These are phyloP conservation scores for Aphodius sticticus DNA, from an alignment of 2,888 invertebrate species.

Conservation along the genomic window DNA sequence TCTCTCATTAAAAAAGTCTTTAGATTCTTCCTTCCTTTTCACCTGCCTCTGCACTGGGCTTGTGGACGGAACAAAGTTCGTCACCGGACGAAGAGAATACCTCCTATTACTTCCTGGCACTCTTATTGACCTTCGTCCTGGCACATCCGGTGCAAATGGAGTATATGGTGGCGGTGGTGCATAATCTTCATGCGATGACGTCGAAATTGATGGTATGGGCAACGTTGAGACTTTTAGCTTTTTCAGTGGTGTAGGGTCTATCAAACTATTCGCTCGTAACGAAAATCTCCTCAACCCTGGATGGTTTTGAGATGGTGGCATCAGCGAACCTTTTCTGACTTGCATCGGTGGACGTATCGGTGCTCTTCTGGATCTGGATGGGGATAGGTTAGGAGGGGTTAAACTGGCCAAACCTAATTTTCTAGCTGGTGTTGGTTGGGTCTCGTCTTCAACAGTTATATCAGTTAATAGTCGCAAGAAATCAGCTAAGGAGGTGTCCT, in stretches of 20 bases:
- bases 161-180: slow-evolving; percentile 60
- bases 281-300: slow-evolving; percentile 53
- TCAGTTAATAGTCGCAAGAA: slow-evolving; percentile 79
- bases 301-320: slow-evolving; percentile 33
- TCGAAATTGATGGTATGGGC: slow-evolving; percentile 10
- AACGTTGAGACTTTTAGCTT: slow-evolving; percentile 15
- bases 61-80: slow-evolving; percentile 49
- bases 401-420: slow-evolving; percentile 65
- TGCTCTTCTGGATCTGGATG: slow-evolving; percentile 51
- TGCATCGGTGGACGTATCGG: slow-evolving; percentile 50
- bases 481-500: slow-evolving; percentile 85
- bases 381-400: slow-evolving; percentile 62
- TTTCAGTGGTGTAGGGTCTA: slow-evolving; percentile 15
- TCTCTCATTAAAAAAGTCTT: slow-evolving; percentile 63
- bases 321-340: slow-evolving; percentile 42
- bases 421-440: slow-evolving; percentile 50
- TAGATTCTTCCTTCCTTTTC: slow-evolving; percentile 47
- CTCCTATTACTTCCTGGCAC: slow-evolving; percentile 48
- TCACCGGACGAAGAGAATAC: slow-evolving; percentile 62
- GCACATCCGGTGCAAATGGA: slow-evolving; percentile 50
- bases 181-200: neutral
- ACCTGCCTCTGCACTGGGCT: slow-evolving; percentile 44
- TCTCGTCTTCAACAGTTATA: slow-evolving; percentile 57
- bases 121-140: slow-evolving; percentile 49
- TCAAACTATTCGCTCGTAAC: slow-evolving; percentile 36